Evolutionary conservation across 2,888 invertebrate species (phyloP).

Genomic region (Baronia brevicornis): DNA sequence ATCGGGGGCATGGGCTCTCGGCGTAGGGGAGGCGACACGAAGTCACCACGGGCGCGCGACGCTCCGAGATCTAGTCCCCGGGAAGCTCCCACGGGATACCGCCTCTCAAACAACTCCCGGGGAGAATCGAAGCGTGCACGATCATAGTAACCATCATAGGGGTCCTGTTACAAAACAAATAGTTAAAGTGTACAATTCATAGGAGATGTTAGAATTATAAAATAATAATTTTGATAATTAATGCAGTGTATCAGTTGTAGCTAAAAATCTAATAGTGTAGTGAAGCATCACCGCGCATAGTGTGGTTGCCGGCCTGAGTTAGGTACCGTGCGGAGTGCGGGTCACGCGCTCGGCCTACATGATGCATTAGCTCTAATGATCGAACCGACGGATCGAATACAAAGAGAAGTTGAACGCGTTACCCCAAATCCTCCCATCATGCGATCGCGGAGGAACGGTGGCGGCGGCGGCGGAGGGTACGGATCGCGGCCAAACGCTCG

Average conservation of each 20-base stretch:
- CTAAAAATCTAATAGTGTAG: constrained; percentile 7
- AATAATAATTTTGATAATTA: constrained; percentile 2
- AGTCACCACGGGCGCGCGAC: constrained; percentile 77
- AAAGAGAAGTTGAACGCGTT: constrained; percentile 67
- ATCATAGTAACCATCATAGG: constrained; percentile 88
- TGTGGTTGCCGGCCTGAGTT: constrained; percentile 36
- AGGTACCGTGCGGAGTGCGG: constrained; percentile 47
- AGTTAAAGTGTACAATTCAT: not conserved
- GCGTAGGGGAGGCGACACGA: constrained; percentile 83
- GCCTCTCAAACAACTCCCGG: constrained; percentile 86
- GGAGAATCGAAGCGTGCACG: constrained; percentile 84
- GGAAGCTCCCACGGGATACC: constrained; percentile 79
- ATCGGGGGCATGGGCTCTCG: constrained; percentile 88
- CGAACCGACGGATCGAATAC: constrained; percentile 41
- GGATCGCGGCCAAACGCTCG: constrained; percentile 92
- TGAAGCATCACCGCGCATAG: constrained; percentile 53
- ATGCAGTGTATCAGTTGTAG: not conserved
- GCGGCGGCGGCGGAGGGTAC: constrained; percentile 93
- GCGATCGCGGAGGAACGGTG: constrained; percentile 92
- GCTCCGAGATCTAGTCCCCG: constrained; percentile 73
- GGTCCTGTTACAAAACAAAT: constrained; percentile 64
- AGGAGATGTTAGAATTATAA: not conserved
- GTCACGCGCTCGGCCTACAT: constrained; percentile 56
- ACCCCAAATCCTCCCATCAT: constrained; percentile 94
- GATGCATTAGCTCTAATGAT: constrained; percentile 35